Evolutionary conservation across 1,140 invertebrate genomes (phyloP).

Genomic region (Bombus affinis): DNA sequence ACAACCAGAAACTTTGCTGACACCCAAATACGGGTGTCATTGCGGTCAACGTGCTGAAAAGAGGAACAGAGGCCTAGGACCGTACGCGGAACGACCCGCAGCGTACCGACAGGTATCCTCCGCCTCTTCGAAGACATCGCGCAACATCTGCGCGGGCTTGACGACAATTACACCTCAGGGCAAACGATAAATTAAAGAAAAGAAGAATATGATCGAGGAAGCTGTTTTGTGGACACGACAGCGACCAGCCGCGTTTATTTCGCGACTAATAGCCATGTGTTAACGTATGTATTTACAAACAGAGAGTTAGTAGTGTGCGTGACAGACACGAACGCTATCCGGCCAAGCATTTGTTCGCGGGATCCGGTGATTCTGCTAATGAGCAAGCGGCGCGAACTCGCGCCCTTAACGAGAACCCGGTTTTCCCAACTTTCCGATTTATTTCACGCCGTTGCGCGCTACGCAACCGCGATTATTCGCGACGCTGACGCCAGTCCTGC

Average conservation of each 20-base stretch:
- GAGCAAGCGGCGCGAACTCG: constrained; percentile 25
- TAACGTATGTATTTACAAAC: constrained; percentile 11
- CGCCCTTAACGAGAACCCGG: constrained; percentile 19
- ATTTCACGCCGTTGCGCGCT: constrained; percentile 20
- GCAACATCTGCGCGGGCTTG: too few relatives aligned
- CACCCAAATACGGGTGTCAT: too few relatives aligned
- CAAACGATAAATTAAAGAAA: too few relatives aligned
- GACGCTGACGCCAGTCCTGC: not conserved
- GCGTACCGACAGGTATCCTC: too few relatives aligned
- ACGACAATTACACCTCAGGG: too few relatives aligned
- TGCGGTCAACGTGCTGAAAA: too few relatives aligned
- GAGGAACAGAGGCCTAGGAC: too few relatives aligned
- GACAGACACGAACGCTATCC: too few relatives aligned
- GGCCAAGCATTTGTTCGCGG: constrained; percentile 18
- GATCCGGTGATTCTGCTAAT: constrained; percentile 45
- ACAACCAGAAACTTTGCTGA: too few relatives aligned
- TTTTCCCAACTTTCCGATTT: constrained; percentile 50
- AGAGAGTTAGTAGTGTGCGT: not conserved
- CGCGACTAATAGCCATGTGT: not conserved
- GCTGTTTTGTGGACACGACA: not conserved
- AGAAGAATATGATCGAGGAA: not conserved
- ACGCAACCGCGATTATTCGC: constrained; percentile 24
- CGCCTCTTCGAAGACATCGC: too few relatives aligned
- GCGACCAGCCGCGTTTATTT: not conserved
- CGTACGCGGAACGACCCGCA: too few relatives aligned